These are phyloP conservation scores for Aphis craccivora DNA, from an alignment of 1,140 invertebrate genomes.

Conservation along the genomic window DNA sequence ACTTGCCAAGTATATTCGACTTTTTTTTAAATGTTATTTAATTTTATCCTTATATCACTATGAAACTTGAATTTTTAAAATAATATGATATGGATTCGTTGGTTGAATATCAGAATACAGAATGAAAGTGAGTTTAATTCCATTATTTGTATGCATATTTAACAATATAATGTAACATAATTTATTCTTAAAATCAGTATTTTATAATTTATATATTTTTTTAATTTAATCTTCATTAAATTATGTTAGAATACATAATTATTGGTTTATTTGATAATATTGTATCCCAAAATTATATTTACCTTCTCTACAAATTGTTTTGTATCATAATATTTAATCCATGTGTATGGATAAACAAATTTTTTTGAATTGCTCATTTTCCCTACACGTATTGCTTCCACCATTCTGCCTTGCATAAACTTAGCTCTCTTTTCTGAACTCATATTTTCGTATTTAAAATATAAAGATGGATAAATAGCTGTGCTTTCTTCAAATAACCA, in stretches of 20 bases:
- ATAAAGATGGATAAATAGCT: conserved; percentile 73
- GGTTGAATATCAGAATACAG: not conserved
- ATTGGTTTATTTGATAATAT: not conserved
- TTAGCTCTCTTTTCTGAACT: conserved; percentile 65
- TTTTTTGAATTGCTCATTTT: conserved; percentile 61
- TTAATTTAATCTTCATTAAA: not conserved
- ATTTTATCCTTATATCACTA: not conserved
- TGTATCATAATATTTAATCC: conserved; percentile 75
- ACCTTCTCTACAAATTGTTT: conserved; percentile 62
- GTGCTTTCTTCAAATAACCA: conserved; percentile 74
- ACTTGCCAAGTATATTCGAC: not conserved
- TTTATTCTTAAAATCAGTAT: not conserved
- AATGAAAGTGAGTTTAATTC: not conserved
- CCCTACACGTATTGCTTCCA: conserved; percentile 70
- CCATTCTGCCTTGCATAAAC: conserved; percentile 71
- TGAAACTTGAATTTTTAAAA: not conserved
- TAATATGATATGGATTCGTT: not conserved
- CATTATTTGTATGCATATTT: not conserved
- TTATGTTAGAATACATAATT: not conserved
- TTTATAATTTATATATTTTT: not conserved
- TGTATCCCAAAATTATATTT: conserved; percentile 17
- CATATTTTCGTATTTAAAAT: conserved; percentile 67
- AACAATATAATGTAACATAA: not conserved
- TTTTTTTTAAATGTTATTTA: not conserved
- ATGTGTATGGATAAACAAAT: conserved; percentile 72